These are phyloP conservation scores for Macquaria australasica DNA, from an alignment of 2,113 vertebrate genomes.

Conservation along the genomic window DNA sequence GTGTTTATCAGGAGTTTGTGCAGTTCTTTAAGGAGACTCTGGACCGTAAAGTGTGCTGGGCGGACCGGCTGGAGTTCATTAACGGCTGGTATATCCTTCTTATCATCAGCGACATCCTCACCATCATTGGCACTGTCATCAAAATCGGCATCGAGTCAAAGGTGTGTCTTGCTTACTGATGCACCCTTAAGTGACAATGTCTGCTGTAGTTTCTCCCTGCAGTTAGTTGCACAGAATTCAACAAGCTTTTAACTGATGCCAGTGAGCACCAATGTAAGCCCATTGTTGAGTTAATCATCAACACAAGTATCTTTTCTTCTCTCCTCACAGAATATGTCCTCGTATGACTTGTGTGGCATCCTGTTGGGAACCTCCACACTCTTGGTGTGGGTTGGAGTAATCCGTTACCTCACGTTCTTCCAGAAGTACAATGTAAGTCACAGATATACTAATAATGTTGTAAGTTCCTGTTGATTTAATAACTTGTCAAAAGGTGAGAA, in stretches of 20 bases:
- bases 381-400: constrained; percentile 96
- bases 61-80: constrained; percentile 92
- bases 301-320: not conserved
- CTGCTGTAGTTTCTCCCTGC: not conserved
- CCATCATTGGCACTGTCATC: constrained; percentile 90
- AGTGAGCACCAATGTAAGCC: not conserved
- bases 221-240: not conserved
- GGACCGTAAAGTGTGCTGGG: constrained; percentile 81
- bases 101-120: constrained; percentile 92
- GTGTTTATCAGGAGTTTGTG: constrained; percentile 88
- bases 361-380: constrained; percentile 94
- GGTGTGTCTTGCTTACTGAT: constrained; percentile 72
- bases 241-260: not conserved
- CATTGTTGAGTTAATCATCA: not conserved
- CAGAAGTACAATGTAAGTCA: constrained; percentile 95
- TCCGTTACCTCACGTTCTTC: constrained; percentile 97
- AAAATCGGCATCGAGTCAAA: constrained; percentile 95
- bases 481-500: not conserved
- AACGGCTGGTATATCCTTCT: constrained; percentile 97
- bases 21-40: constrained; percentile 84
- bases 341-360: constrained; percentile 94
- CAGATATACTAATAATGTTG: not conserved
- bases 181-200: not conserved
- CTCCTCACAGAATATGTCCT: constrained; percentile 87
- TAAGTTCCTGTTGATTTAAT: constrained; percentile 17